These are phyloP conservation scores for Tachystola acroxantha DNA, from an alignment of 2,888 invertebrate species.

Conservation along the genomic window DNA sequence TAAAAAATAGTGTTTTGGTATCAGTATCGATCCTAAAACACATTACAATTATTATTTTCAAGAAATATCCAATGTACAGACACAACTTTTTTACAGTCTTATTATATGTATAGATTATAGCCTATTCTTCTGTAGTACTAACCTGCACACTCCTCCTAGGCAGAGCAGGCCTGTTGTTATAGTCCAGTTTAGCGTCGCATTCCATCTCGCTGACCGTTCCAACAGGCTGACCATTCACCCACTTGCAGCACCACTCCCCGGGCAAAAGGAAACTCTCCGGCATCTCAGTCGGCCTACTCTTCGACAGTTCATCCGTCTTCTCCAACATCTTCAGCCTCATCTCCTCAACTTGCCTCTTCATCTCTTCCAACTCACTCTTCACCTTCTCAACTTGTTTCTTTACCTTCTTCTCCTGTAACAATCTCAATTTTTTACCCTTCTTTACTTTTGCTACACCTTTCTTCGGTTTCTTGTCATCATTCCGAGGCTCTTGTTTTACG, in stretches of 20 bases:
- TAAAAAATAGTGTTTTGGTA: no score
- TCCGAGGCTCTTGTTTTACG: neutral
- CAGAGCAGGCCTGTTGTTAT: conserved; percentile 52
- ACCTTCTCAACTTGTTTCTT: conserved; percentile 58
- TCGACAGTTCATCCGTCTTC: conserved; percentile 35
- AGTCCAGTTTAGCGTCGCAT: conserved; percentile 48
- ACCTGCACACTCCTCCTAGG: conserved; percentile 64
- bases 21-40: no score
- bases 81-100: no score
- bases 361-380: conserved; percentile 50
- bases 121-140: no score
- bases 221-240: conserved; percentile 84
- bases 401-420: conserved; percentile 49
- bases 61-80: no score
- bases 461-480: conserved; percentile 22
- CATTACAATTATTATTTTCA: no score
- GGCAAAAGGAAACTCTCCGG: conserved; percentile 49
- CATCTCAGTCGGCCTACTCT: conserved; percentile 27
- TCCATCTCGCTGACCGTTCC: conserved; percentile 73
- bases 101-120: no score
- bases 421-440: conserved; percentile 44
- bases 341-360: conserved; percentile 57
- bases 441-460: conserved; percentile 41
- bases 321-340: conserved; percentile 54
- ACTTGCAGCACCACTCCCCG: conserved; percentile 82